Percentiles rank a stretch among this genome's conserved stretches.
Evolutionary conservation across 2,113 vertebrate genomes (phyloP).

Genomic region (Percina caprodes): DNA sequence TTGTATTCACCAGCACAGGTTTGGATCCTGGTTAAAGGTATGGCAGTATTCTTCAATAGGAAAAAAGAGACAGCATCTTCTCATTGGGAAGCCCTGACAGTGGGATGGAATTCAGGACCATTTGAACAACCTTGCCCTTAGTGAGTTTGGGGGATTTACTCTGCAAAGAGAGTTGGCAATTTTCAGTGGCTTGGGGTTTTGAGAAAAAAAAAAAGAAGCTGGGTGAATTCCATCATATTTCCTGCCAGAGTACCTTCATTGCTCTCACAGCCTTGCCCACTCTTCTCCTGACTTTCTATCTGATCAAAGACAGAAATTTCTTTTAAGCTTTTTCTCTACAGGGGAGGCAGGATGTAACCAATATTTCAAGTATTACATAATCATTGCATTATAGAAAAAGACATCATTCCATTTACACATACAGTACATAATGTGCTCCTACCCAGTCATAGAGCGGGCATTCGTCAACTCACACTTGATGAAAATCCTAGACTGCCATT

Average conservation of each 20-base stretch:
- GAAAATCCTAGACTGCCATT: constrained; percentile 28
- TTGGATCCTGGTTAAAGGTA: constrained; percentile 17
- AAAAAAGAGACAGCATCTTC: constrained; percentile 48
- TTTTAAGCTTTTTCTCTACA: constrained; percentile 67
- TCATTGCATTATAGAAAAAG: constrained; percentile 69
- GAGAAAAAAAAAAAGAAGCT: constrained; percentile 17
- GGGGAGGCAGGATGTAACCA: constrained; percentile 60
- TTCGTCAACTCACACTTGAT: constrained; percentile 28
- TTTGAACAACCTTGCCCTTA: constrained; percentile 76
- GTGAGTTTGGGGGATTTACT: constrained; percentile 76
- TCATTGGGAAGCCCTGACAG: constrained; percentile 21
- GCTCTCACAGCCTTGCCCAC: constrained; percentile 53
- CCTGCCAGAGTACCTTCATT: constrained; percentile 61
- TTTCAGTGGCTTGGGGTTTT: constrained; percentile 66
- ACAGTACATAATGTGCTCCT: constrained; percentile 24
- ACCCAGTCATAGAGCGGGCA: constrained; percentile 11
- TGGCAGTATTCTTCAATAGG: constrained; percentile 28
- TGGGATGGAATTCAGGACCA: constrained; percentile 58
- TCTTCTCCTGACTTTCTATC: constrained; percentile 59
- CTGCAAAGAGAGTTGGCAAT: constrained; percentile 71
- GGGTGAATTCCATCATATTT: constrained; percentile 74
- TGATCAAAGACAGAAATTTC: constrained; percentile 70
- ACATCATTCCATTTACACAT: constrained; percentile 33
- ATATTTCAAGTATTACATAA: constrained; percentile 76
- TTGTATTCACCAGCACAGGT: constrained; percentile 29